phyloP scores from a whole-genome alignment of 2,113 vertebrate genomes.

The Microtus ochrogaster region DNA sequence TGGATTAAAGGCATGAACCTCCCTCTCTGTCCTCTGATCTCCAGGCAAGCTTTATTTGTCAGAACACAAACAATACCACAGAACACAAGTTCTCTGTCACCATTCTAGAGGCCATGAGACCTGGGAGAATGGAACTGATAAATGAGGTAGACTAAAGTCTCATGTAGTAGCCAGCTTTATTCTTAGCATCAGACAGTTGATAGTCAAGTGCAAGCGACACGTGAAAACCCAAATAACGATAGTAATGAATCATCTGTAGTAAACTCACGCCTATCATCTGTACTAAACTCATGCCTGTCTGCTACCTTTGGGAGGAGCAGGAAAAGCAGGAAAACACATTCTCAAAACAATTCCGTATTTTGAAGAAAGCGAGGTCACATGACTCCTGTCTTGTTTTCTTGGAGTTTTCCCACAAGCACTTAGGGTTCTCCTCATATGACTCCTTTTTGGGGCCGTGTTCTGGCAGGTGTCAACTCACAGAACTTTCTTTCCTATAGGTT shows the following conservation, averaged over 20 bases:
- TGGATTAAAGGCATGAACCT: no score
- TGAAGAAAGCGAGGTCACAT: not conserved
- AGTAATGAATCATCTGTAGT: not conserved
- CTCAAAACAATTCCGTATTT: not conserved
- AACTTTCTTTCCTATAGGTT: not conserved
- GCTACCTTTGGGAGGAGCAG: not conserved
- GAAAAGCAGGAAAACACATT: not conserved
- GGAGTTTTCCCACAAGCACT: not conserved
- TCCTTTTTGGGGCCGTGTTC: not conserved
- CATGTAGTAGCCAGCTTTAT: not conserved
- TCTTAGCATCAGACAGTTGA: not conserved
- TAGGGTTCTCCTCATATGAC: not conserved
- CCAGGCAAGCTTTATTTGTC: no score
- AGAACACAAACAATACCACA: no score
- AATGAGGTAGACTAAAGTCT: not conserved
- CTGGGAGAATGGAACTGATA: not conserved
- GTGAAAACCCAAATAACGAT: not conserved
- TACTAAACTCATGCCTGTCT: not conserved
- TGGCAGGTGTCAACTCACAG: not conserved
- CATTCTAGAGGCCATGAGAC: not conserved
- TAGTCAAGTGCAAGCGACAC: not conserved
- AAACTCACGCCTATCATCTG: not conserved
- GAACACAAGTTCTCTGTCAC: not conserved
- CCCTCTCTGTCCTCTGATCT: no score
- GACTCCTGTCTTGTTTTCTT: not conserved